Conservation (phyloP, 1,140 invertebrate genomes). For the Drosophila asahinai region DNA sequence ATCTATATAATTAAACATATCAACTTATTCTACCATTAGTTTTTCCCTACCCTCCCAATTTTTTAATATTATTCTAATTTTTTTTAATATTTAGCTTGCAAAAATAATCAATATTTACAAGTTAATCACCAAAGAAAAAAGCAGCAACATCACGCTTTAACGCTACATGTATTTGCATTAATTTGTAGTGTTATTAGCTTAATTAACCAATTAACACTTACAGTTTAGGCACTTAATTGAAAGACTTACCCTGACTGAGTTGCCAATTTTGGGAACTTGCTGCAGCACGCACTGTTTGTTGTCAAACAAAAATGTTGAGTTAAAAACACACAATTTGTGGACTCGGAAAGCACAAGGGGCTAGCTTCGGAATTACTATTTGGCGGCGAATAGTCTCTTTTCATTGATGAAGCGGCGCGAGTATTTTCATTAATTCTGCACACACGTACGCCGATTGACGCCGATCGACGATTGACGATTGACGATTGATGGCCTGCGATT, state of each 20-base stretch:
- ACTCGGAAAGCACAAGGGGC: slow-evolving; percentile 15
- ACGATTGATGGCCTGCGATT: slow-evolving; percentile 25
- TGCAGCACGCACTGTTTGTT: slow-evolving; percentile 27
- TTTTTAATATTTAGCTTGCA: not conserved
- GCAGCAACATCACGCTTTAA: too few species aligned
- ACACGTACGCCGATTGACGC: slow-evolving; percentile 35
- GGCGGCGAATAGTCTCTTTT: slow-evolving; percentile 29
- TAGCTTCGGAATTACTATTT: slow-evolving; percentile 25
- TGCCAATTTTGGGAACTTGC: slow-evolving; percentile 11
- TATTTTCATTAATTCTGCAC: slow-evolving; percentile 62
- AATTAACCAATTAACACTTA: slow-evolving; percentile 14
- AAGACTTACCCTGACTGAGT: slow-evolving; percentile 23
- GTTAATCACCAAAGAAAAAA: not conserved
- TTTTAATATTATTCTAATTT: not conserved
- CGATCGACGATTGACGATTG: slow-evolving; percentile 9
- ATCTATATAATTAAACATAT: too few species aligned
- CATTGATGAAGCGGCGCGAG: slow-evolving; percentile 60
- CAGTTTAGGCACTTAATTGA: not conserved
- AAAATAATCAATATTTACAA: not conserved
- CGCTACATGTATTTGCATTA: not conserved
- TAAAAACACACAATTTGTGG: slow-evolving; percentile 32
- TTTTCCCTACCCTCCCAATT: not conserved
- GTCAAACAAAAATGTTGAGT: slow-evolving; percentile 26
- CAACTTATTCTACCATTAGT: too few species aligned
- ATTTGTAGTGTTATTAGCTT: slow-evolving; percentile 8